Conservation (phyloP, 2,888 invertebrate genomes). For the Cephus runcator region DNA sequence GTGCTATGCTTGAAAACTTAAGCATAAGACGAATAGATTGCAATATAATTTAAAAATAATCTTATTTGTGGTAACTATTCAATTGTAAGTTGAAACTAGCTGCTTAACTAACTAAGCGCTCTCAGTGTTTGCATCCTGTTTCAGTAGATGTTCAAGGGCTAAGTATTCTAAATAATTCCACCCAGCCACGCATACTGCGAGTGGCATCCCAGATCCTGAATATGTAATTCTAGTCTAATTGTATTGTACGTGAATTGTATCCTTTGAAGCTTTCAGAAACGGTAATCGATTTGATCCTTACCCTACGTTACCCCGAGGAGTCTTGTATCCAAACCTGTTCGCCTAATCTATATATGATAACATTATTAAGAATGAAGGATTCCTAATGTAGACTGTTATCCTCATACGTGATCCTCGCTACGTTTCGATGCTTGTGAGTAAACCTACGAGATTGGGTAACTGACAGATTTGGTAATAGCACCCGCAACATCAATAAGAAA, state of each 20-base stretch:
- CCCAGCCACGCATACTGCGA: neutral
- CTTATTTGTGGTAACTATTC: neutral
- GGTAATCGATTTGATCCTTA: neutral
- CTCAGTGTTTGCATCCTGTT: neutral
- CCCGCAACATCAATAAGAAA: too few relatives aligned
- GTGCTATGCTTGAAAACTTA: too few relatives aligned
- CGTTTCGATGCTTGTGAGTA: neutral
- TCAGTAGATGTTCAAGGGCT: neutral
- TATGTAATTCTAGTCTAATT: neutral
- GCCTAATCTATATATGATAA: neutral
- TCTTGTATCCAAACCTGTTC: neutral
- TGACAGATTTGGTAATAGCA: neutral
- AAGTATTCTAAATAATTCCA: neutral
- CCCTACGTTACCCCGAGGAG: neutral
- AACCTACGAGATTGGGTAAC: neutral
- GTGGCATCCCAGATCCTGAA: neutral
- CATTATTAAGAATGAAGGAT: neutral
- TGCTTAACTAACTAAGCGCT: neutral
- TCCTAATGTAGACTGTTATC: neutral
- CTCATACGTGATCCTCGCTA: neutral
- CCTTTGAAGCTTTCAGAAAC: neutral
- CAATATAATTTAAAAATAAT: neutral
- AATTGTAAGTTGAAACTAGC: neutral
- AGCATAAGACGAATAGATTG: neutral
- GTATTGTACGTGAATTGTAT: neutral